Evolutionary conservation across 1,140 invertebrate species (phyloP).

Genomic region (Zaprionus davidi): DNA sequence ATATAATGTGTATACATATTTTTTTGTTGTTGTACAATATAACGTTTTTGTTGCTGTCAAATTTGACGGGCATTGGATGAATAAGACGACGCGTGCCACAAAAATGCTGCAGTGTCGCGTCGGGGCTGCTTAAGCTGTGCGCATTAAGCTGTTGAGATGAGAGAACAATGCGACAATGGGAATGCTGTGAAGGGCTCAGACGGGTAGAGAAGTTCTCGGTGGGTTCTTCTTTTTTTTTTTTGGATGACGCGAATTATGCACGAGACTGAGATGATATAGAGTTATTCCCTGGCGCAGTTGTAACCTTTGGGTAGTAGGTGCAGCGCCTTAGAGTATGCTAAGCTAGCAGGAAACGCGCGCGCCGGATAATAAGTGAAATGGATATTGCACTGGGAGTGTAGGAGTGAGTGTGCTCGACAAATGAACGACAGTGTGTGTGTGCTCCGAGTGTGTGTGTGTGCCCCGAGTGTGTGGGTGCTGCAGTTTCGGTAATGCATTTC

Average conservation of each 20-base stretch:
- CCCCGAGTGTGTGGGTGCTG: conserved; percentile 7
- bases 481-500: conserved; percentile 77
- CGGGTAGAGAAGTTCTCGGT: background rate
- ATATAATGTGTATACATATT: background rate
- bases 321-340: conserved; percentile 38
- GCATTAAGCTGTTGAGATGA: conserved; percentile 60
- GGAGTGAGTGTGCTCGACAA: conserved; percentile 62
- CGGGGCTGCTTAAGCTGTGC: conserved; percentile 47
- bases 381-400: conserved; percentile 57
- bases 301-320: conserved; percentile 58
- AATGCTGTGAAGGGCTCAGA: background rate
- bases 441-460: background rate
- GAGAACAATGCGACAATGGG: conserved; percentile 60
- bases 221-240: background rate
- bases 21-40: background rate
- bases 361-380: conserved; percentile 78
- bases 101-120: conserved; percentile 21
- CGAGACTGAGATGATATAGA: conserved; percentile 5
- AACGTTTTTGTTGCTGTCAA: conserved; percentile 69
- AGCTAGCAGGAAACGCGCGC: conserved; percentile 61
- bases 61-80: conserved; percentile 77
- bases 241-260: conserved; percentile 71
- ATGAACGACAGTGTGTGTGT: conserved; percentile 54
- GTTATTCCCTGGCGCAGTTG: background rate
- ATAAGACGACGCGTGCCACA: conserved; percentile 72